Conservation (phyloP, 2,888 invertebrate genomes). For the Sinohyriopsis cumingii region DNA sequence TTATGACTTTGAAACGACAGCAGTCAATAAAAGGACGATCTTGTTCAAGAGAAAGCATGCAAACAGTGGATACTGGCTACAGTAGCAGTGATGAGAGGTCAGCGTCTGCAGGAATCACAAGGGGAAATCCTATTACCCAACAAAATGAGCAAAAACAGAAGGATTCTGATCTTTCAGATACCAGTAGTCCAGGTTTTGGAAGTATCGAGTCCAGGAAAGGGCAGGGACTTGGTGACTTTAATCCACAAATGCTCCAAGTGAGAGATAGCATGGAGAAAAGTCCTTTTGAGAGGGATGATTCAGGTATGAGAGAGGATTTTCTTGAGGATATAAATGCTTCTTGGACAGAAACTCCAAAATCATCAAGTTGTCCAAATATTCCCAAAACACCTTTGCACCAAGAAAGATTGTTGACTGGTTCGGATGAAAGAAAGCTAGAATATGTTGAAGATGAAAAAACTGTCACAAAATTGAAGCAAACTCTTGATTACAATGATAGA, state of each 20-base stretch:
- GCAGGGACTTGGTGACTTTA: slow-evolving; percentile 1
- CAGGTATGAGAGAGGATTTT: too few relatives aligned
- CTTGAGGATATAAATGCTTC: too few relatives aligned
- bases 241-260: neutral
- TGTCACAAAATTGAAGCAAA: too few relatives aligned
- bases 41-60: slow-evolving; percentile 15
- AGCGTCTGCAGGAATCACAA: neutral
- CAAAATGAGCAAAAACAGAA: slow-evolving; percentile 1
- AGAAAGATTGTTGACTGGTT: too few relatives aligned
- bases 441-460: too few relatives aligned
- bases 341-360: too few relatives aligned
- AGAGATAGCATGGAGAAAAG: neutral
- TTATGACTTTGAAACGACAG: slow-evolving; percentile 20
- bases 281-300: too few relatives aligned
- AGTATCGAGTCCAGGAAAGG: neutral
- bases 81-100: slow-evolving; percentile 20
- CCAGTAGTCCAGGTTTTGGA: neutral
- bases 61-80: slow-evolving; percentile 25
- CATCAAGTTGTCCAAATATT: too few relatives aligned
- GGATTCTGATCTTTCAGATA: neutral
- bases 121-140: neutral
- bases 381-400: too few relatives aligned
- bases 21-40: slow-evolving; percentile 1
- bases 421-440: too few relatives aligned
- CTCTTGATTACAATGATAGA: too few relatives aligned